Base-by-base conservation (phyloP, 1,140 invertebrate genomes). In the Solenopsis fugax region DNA sequence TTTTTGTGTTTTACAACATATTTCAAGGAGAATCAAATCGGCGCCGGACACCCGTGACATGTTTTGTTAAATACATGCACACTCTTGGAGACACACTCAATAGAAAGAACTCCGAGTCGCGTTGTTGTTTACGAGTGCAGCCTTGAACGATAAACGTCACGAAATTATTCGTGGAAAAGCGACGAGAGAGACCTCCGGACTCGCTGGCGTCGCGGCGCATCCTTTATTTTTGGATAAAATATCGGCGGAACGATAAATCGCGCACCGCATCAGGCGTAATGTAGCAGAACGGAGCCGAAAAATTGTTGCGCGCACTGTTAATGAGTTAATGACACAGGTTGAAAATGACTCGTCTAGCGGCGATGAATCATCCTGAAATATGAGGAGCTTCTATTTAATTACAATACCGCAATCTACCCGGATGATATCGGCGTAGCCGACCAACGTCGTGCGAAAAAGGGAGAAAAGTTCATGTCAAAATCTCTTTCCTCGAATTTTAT, bases 401-500 rank as follows among this genome's bases (percentile, higher is more conserved):
- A 62, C 87, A 54, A 48, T 58, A 85, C 37, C 72, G 86, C 48
- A 48, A 71, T 73, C 29, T 21, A 60, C 62, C 77, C 41, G 54
- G 24, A 56, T n/a, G 29, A 13, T 41, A n/a, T n/a, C 71, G 21
- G n/a, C 73, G 9, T 41, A 29, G 29, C 18, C 2, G 67, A 48
- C 72, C n/a, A 50, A 37, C 78, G 12, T 41, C 87, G 54, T 16
- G 60, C 58, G n/a, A 60, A 65, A 62, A 62, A 29, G 41, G 29
- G 12, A 16, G n/a, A 67, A n/a, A 62, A 34, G 50, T 34, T n/a
- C 7, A 24, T 12, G 58, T 62, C 56, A 6, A 1, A 58, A 77
- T 89, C 13, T 84, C 75, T 88, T 88, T 65, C 34, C 86, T 81
- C 67, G 13, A 34, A 87, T 89, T 92, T 92, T 92, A 91, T 92